Base-by-base conservation (phyloP, 2,113 vertebrate species). In the Sinocyclocheilus grahami region DNA sequence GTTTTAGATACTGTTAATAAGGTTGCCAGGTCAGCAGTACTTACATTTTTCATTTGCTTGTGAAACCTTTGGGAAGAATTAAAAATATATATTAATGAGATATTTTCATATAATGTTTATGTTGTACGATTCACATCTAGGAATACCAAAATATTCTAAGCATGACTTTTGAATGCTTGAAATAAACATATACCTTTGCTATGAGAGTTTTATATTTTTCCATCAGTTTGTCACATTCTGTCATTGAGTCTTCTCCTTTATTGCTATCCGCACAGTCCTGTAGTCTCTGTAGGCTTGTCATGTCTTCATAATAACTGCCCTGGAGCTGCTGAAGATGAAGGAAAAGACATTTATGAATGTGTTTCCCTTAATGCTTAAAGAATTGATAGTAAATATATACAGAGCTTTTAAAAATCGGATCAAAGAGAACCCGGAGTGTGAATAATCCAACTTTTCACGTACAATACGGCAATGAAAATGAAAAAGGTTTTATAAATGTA, bases 161-260 rank as follows among this genome's bases (percentile, higher is more conserved):
- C 11, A 1, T 48, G 10, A 48, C 11, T 4, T 39, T 62, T 46
- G 18, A 67, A 33, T 1, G 6, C 1, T 4, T 46, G 37, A 48
- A 2, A 7, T 48, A 48, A 77, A 51, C 9, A 3, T 24, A 51
- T 94, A 96, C 95, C 95, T 94, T 92, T 75, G 39, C 63, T 65
- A 93, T 84, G 5, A 95, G 82, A 24, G 55, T 85, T 90, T 91
- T 92, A 88, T 95, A 95, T 24, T 58, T 87, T 53, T 90, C 90
- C 89, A 93, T 76, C 78, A 96, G 87, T 86, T 94, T 90, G 60
- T 90, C 90, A 86, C 96, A 97, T 92, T 95, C 93, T 89, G 95
- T 72, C 76, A 95, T 87, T 1, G 94, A 91, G 0, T 92, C 86
- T 18, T 89, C 88, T 12, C 90, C 88, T 10, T 86, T 90, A 78